Evolutionary conservation across 2,888 invertebrate species (phyloP).

Genomic region (Elysia crispata): DNA sequence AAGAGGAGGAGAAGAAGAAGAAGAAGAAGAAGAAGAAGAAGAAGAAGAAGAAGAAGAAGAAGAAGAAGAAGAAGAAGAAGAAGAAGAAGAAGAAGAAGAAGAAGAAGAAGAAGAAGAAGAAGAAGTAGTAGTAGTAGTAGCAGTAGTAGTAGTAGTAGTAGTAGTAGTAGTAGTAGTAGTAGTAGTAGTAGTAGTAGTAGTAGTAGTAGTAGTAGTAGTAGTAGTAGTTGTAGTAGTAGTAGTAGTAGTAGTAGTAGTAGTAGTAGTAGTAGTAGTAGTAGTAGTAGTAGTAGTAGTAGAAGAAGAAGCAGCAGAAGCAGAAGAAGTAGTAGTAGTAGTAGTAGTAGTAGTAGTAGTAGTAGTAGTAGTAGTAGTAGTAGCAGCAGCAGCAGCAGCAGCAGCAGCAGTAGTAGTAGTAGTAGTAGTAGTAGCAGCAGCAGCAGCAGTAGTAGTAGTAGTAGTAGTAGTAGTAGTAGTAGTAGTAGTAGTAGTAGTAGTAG

Average conservation of each 20-base stretch:
- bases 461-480: background rate
- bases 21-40: background rate
- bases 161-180: conserved; percentile 39
- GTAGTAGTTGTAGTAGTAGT: conserved; percentile 11
- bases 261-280: conserved; percentile 7
- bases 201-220: conserved; percentile 33
- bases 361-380: conserved; percentile 3
- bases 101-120: conserved; percentile 15
- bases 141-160: conserved; percentile 33
- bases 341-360: background rate
- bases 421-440: background rate
- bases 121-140: conserved; percentile 28
- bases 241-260: background rate
- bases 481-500: background rate
- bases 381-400: background rate
- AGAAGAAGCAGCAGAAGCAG: too few relatives aligned
- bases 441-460: background rate
- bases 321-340: too few relatives aligned
- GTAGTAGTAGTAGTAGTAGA: background rate
- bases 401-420: background rate
- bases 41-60: background rate
- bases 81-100: background rate
- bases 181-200: conserved; percentile 23
- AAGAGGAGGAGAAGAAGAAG: too few relatives aligned
- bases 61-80: background rate